Percentiles rank a stretch among this genome's conserved stretches.
phyloP scores from a whole-genome alignment of 2,113 vertebrate species.

The Rhizomys pruinosus region DNA sequence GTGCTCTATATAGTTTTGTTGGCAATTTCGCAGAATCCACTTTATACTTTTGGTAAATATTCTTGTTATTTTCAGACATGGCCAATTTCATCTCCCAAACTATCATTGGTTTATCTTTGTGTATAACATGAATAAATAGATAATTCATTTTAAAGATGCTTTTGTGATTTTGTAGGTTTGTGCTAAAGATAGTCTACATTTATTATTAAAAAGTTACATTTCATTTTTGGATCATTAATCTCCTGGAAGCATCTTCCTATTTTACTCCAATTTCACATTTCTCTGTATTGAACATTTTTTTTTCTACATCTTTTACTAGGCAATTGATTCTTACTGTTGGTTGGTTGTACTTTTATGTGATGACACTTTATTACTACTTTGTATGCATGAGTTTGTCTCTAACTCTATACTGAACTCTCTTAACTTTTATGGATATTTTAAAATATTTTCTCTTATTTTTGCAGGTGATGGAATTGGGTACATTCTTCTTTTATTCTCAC shows the following conservation, averaged over 20 bases:
- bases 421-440: background rate
- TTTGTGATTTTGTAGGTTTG: background rate
- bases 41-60: background rate
- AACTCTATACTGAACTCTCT: background rate
- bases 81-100: background rate
- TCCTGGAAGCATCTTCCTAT: background rate
- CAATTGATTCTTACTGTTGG: background rate
- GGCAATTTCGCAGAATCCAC: background rate
- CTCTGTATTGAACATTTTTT: background rate
- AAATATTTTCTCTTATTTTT: background rate
- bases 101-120: background rate
- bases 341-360: background rate
- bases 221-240: background rate
- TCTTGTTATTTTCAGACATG: background rate
- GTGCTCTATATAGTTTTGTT: background rate
- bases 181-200: background rate
- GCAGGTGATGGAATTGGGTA: too few relatives aligned
- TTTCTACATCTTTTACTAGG: background rate
- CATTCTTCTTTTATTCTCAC: background rate
- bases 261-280: background rate
- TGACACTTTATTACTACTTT: background rate
- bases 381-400: too few relatives aligned
- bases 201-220: background rate
- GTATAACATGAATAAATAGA: background rate
- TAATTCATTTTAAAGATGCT: background rate